Evolutionary conservation across 1,140 invertebrate genomes (phyloP).

Genomic region (Atta cephalotes): DNA sequence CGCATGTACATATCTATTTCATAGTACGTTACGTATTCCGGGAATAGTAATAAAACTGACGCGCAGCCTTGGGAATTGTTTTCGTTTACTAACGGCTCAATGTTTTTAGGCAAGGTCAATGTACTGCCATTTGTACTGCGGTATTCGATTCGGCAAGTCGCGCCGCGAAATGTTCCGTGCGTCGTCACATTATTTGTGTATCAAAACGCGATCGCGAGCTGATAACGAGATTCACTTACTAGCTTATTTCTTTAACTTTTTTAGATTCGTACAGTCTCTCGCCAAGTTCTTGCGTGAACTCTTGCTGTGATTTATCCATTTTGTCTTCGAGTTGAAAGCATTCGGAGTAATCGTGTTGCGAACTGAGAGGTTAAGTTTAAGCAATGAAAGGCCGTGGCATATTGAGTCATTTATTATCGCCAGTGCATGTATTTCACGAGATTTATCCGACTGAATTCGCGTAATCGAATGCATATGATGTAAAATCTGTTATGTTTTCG

Average conservation of each 20-base stretch:
- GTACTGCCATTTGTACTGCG: not conserved
- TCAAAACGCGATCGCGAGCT: not conserved
- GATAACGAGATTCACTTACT: not conserved
- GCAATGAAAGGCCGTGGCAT: not conserved
- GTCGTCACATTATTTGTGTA: not conserved
- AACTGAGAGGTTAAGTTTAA: not conserved
- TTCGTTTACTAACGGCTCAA: not conserved
- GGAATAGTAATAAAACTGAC: not conserved
- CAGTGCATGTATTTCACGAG: not conserved
- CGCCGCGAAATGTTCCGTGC: not conserved
- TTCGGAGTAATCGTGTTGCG: not conserved
- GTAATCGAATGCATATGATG: not conserved
- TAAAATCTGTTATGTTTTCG: not conserved
- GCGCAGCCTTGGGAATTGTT: not conserved
- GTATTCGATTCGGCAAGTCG: not conserved
- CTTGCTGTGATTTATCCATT: not conserved
- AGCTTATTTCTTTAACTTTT: not conserved
- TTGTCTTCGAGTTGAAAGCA: too few relatives aligned
- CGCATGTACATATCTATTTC: not conserved
- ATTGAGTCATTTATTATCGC: not conserved
- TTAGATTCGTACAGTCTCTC: not conserved
- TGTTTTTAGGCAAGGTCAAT: not conserved
- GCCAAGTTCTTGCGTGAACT: not conserved
- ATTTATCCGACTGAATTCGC: not conserved
- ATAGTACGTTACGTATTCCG: not conserved